Percentiles rank a stretch among this genome's conserved stretches.
Evolutionary conservation across 1,140 invertebrate species (phyloP).

Genomic region (Pararge aegeria): DNA sequence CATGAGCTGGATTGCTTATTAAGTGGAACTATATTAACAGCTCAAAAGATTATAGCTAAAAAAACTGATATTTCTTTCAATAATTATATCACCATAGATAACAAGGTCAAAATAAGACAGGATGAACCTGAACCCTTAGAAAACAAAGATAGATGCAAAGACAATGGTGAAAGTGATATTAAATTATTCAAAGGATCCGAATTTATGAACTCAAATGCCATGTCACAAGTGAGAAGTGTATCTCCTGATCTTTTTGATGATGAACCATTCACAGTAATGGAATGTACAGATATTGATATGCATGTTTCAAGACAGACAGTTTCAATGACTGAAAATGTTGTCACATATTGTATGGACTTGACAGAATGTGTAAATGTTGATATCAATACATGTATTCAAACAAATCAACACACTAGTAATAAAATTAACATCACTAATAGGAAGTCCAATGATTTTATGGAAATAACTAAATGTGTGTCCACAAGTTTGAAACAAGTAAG

Average conservation of each 20-base stretch:
- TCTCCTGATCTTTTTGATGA: conserved; percentile 81
- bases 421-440: conserved; percentile 38
- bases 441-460: conserved; percentile 63
- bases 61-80: neutral
- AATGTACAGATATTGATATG: conserved; percentile 17
- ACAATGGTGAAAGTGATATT: neutral
- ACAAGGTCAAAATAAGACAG: neutral
- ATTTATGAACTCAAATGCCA: neutral
- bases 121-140: neutral
- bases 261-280: conserved; percentile 47
- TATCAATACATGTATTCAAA: neutral
- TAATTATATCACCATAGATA: neutral
- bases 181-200: neutral
- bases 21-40: conserved; percentile 46
- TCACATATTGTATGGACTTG: conserved; percentile 51
- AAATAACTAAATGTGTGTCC: conserved; percentile 60
- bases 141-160: neutral
- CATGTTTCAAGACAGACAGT: conserved; percentile 12
- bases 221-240: conserved; percentile 39
- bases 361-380: conserved; percentile 49
- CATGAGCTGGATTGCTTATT: conserved; percentile 61
- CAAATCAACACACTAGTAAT: neutral
- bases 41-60: conserved; percentile 45
- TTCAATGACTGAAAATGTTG: conserved; percentile 26
- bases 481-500: conserved; percentile 25